Conservation (phyloP, 2,888 invertebrate species). For the Petrolisthes manimaculis region DNA sequence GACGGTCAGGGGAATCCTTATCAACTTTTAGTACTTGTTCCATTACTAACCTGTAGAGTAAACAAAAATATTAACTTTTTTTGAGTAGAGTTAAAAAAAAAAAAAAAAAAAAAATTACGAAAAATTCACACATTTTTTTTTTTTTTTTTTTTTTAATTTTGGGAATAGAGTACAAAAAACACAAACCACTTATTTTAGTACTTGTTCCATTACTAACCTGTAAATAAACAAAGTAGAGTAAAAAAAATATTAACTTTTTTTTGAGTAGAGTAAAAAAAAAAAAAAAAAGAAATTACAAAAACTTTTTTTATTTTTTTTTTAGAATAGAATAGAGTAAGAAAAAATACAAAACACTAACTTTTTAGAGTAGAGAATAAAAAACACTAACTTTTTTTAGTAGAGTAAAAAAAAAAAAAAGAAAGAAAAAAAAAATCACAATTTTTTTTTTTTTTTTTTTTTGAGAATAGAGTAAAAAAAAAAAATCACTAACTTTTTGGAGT, state of each 20-base stretch:
- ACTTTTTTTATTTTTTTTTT: no score
- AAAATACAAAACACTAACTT: no score
- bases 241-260: background rate
- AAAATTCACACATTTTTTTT: background rate
- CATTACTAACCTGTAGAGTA: constrained; percentile 57
- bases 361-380: background rate
- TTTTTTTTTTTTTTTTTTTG: no score
- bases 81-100: no score
- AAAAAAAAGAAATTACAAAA: background rate
- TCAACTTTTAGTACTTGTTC: constrained; percentile 65
- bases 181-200: no score
- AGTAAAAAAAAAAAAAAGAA: background rate
- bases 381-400: background rate
- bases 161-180: no score
- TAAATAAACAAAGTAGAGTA: no score
- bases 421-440: no score
- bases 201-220: no score
- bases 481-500: constrained; percentile 81
- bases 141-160: no score
- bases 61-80: background rate
- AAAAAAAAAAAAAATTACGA: no score
- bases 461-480: background rate
- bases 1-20: constrained; percentile 64
- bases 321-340: no score
- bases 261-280: background rate